phyloP scores from a whole-genome alignment of 30 jellyfish, hydroid and myxozoan genomes.

The Cassiopea andromeda region DNA sequence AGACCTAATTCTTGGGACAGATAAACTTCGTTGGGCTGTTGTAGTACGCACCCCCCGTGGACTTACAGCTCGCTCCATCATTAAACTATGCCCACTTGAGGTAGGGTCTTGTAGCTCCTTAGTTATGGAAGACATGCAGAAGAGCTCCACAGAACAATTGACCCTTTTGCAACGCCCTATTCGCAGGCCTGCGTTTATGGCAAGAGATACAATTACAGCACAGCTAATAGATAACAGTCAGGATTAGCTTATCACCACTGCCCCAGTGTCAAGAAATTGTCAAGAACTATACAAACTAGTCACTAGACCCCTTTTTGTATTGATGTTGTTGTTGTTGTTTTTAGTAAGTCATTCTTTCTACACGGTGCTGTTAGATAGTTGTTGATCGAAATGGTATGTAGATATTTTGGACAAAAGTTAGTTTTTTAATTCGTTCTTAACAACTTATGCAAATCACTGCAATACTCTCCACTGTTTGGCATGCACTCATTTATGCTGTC shows the following conservation, averaged over 20 bases:
- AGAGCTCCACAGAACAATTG: background rate
- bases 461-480: background rate
- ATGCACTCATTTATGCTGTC: background rate
- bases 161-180: background rate
- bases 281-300: background rate
- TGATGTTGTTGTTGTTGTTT: too few relatives aligned
- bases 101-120: background rate
- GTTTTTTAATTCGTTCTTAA: too few relatives aligned
- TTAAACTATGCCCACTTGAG: background rate
- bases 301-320: background rate
- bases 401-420: too few relatives aligned
- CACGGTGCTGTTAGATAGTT: too few relatives aligned
- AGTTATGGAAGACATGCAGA: background rate
- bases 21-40: background rate
- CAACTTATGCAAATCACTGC: background rate
- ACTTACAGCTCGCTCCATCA: background rate
- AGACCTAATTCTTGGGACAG: background rate
- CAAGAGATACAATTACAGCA: background rate
- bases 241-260: background rate
- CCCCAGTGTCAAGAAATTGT: background rate
- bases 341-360: too few relatives aligned
- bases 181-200: background rate
- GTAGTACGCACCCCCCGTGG: conserved; percentile 12
- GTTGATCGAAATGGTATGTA: too few relatives aligned
- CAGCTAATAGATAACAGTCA: background rate